Percentiles rank a stretch among this genome's conserved stretches.
phyloP scores from a whole-genome alignment of 2,113 vertebrate species.

The Sula dactylatra region DNA sequence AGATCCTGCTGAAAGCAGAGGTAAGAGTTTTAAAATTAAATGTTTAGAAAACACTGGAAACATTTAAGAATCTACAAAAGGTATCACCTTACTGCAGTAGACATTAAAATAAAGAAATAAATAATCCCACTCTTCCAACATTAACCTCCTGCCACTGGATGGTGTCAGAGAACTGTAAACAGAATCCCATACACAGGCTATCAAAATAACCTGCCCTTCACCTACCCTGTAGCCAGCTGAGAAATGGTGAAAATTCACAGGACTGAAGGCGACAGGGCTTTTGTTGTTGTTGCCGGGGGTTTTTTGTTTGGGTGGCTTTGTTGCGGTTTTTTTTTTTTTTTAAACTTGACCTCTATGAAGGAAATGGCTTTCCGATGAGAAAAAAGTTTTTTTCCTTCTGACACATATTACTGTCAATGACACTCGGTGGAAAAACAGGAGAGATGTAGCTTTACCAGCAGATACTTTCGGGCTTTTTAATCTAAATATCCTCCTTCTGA shows the following conservation, averaged over 20 bases:
- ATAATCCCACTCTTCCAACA: constrained; percentile 22
- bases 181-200: constrained; percentile 11
- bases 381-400: background rate
- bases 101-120: background rate
- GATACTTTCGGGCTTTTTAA: background rate
- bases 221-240: background rate
- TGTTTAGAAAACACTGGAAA: background rate
- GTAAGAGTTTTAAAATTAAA: background rate
- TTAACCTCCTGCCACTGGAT: constrained; percentile 90
- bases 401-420: background rate
- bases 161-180: constrained; percentile 90
- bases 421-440: background rate
- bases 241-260: background rate
- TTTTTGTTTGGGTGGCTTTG: background rate
- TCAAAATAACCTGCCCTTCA: background rate
- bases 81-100: background rate
- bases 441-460: background rate
- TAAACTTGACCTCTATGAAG: background rate
- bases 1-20: background rate
- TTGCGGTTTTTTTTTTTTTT: background rate
- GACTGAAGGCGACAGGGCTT: background rate
- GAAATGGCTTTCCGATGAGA: background rate
- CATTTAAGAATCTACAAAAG: constrained; percentile 1
- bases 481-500: background rate
- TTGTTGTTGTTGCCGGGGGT: background rate